These are phyloP conservation scores for Helicoverpa zea DNA, from an alignment of 1,140 invertebrate genomes.

Conservation along the genomic window DNA sequence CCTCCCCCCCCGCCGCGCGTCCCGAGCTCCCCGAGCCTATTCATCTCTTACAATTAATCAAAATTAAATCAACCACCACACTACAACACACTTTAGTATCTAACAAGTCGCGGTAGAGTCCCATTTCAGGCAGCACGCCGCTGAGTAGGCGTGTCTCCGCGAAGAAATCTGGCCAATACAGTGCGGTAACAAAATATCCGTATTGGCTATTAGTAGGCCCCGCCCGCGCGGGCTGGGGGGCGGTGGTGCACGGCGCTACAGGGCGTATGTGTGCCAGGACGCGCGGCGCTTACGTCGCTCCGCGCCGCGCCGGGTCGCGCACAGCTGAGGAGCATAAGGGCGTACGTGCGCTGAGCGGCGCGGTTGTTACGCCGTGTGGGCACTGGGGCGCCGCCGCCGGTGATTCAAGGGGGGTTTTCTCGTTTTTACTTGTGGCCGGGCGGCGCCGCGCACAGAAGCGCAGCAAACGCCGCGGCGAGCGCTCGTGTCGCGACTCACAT, in stretches of 20 bases:
- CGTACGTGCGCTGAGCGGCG: conserved; percentile 53
- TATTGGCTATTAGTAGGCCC: conserved; percentile 86
- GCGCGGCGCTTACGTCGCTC: conserved; percentile 54
- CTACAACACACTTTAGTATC: conserved; percentile 55
- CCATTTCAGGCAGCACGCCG: conserved; percentile 53
- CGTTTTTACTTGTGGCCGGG: conserved; percentile 69
- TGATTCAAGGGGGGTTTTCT: conserved; percentile 64
- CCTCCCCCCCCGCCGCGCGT: conserved; percentile 1
- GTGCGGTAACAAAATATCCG: conserved; percentile 87
- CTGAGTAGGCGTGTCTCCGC: conserved; percentile 77
- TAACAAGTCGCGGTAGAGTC: conserved; percentile 59
- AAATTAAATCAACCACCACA: conserved; percentile 78
- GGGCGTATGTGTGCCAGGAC: conserved; percentile 53
- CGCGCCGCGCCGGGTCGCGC: background rate
- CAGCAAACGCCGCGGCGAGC: conserved; percentile 75
- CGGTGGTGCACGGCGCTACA: conserved; percentile 42
- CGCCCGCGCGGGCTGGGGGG: conserved; percentile 71
- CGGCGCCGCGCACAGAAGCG: conserved; percentile 76
- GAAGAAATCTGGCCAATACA: conserved; percentile 87
- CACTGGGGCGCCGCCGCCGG: conserved; percentile 56
- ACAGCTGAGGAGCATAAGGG: conserved; percentile 61
- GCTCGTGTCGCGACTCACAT: conserved; percentile 64
- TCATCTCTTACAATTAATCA: conserved; percentile 85
- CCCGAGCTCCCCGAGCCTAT: conserved; percentile 65
- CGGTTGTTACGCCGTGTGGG: conserved; percentile 52